Base-by-base conservation (phyloP, 2,888 invertebrate species). In the Chirona hameri region DNA sequence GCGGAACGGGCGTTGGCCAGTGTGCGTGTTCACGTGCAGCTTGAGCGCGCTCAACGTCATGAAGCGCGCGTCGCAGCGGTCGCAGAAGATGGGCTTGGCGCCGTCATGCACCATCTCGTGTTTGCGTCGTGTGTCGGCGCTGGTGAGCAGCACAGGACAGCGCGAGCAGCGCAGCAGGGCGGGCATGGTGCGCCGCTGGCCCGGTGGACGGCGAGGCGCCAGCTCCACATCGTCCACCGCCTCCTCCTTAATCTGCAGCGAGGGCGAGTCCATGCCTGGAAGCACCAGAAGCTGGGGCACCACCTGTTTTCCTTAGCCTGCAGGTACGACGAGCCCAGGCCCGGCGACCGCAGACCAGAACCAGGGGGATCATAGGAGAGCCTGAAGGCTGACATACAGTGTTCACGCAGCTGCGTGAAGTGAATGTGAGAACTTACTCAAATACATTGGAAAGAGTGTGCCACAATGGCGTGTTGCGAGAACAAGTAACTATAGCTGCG, bases 71-170 rank as follows among this genome's bases (percentile, higher is more conserved):
- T 72, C 72, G 31, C 72, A 72, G 15, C 18, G 29, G 31, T 72
- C 72, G 31, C 72, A 72, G 72, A 18, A 72, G 31, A 72, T 18
- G 18, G 72, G 72, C 72, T 72, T 72, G 31, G 72, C 72, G 31
- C 72, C 72, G 72, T 72, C 72, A 31, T 72, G 72, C 15, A 9
- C 31, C 72, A 72, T 72, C 31, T 72, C 31, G 72, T 72, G 72
- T 18, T 72, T 72, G 31, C 72, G 29, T 1, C 14, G 72, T 2
- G 21, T 72, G 15, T 72, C 72, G 31, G 12, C 31, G 18, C 31
- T 72, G 72, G 72, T 72, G 31, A 29, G 31, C 4, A 15, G 29
- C 18, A 31, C 31, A 29, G 72, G 72, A 18, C 72, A 72, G 31
- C 31, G 72, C 15, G 72, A 72, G 72, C 72, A 72, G 27, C 27